A percentile compares a stretch with the other conserved stretches of the same genome.
Evolutionary conservation across 23 tunicate species (phyloP).

Genomic region (Phallusia fumigata): DNA sequence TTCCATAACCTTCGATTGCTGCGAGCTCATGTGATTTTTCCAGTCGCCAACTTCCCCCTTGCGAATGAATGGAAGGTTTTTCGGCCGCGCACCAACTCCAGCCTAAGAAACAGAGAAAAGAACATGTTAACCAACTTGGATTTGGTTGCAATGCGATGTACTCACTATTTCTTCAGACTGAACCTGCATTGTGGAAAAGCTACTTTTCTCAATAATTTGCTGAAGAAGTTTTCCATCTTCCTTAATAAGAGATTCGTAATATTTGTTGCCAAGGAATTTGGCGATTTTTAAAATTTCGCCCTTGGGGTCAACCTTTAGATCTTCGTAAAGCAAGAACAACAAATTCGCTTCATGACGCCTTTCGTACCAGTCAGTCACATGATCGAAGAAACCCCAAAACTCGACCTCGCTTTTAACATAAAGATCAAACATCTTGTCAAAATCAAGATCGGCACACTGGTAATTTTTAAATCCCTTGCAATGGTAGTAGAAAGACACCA

Average conservation of each 20-base stretch:
- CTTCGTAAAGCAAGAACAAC: conserved; percentile 57
- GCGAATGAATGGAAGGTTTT: conserved; percentile 31
- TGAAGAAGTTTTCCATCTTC: conserved; percentile 22
- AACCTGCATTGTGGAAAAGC: conserved; percentile 25
- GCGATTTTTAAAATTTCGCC: conserved; percentile 41
- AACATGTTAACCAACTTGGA: too few relatives aligned
- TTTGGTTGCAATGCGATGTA: neutral
- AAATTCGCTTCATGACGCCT: conserved; percentile 22
- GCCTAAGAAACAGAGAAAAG: too few relatives aligned
- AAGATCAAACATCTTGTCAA: conserved; percentile 31
- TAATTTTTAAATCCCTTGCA: conserved; percentile 23
- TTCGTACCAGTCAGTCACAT: conserved; percentile 37
- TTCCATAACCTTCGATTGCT: conserved; percentile 33
- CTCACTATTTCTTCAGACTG: conserved; percentile 24
- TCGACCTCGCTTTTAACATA: conserved; percentile 20
- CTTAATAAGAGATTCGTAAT: conserved; percentile 20
- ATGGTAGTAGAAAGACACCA: conserved; percentile 45
- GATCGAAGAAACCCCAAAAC: conserved; percentile 19
- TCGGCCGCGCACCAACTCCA: neutral
- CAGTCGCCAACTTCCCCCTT: conserved; percentile 58
- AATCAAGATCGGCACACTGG: conserved; percentile 10
- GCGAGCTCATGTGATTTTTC: conserved; percentile 33
- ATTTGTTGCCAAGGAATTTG: conserved; percentile 38
- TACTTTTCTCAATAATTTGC: conserved; percentile 29
- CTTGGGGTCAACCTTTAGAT: conserved; percentile 24